Base-by-base conservation (phyloP, 2,888 invertebrate genomes). In the Laothoe populi region DNA sequence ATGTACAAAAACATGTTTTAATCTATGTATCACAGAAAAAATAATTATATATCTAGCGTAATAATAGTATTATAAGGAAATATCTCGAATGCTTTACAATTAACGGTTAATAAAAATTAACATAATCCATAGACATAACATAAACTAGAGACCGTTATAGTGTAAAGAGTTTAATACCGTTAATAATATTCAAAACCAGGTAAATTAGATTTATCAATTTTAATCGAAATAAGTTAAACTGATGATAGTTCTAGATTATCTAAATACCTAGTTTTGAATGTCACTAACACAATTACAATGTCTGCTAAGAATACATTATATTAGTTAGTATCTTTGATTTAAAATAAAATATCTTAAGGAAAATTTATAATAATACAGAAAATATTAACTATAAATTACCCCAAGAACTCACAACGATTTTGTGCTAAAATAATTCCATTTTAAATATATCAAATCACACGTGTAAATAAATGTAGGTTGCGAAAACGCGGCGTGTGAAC, bases 21-120 rank as follows among this genome's bases (percentile, higher is more conserved):
- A 74, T 85, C 91, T 92, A 92, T 85, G 86, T 92, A 92, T 92
- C 92, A 92, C 92, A 92, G 92, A 92, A 92, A 90, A 90, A 88
- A 92, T 90, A 92, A 92, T 89, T 88, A 87, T 82, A 83, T 79
- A 76, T 78, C 84, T 84, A 84, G 83, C 81, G 72, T 82, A 81
- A 76, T 77, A 72, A 73, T 77, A 78, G 79, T 78, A 76, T 78
- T 75, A 73, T 42, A 42, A 49, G 42, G 42, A 42, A 53, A 42
- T 42, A 40, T 40, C 16, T 16, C 16, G 11, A 42, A 16, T 46
- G 49, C 35, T 60, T 24, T 35, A 48, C 35, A 60, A n/a, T 23
- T 16, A 53, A 53, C 53, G 53, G 31, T 31, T 49, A 31, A 31
- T 19, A 53, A 35, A 38, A 38, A 38, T 2, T 11, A 38, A 45